phyloP scores from a whole-genome alignment of 2,797 vertebrate species.

The Acrossocheilus wenchowensis region DNA sequence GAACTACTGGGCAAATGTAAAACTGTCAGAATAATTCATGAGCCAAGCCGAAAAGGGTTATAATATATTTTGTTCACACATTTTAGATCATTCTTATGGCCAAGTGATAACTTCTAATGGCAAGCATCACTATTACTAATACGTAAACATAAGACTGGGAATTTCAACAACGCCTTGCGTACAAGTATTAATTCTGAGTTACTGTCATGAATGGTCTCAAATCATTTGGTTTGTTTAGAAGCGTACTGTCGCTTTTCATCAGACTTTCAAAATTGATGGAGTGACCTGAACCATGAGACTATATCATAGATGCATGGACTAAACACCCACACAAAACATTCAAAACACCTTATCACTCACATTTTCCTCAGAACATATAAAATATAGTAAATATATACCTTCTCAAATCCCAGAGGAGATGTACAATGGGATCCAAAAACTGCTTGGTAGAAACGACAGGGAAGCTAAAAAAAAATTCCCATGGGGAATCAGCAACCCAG shows the following conservation, averaged over 20 bases:
- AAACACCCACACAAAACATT: not conserved
- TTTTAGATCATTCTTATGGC: not conserved
- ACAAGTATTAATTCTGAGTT: not conserved
- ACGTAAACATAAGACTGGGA: not conserved
- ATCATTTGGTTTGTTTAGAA: not conserved
- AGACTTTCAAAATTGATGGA: not conserved
- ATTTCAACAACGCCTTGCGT: not conserved
- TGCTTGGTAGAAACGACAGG: not conserved
- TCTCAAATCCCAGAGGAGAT: slow-evolving; percentile 6
- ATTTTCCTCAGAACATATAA: slow-evolving; percentile 4
- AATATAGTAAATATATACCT: not conserved
- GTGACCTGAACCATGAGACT: not conserved
- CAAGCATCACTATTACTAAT: not conserved
- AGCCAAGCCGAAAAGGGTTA: not conserved
- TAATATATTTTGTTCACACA: not conserved
- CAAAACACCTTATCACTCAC: not conserved
- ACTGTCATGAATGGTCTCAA: not conserved
- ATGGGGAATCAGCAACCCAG: slow-evolving; percentile 66
- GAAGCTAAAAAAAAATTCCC: slow-evolving; percentile 66
- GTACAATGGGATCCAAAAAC: slow-evolving; percentile 19
- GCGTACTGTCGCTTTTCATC: not conserved
- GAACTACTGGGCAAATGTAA: not conserved
- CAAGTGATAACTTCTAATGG: not conserved
- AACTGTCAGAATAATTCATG: not conserved
- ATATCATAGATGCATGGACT: not conserved